Evolutionary conservation across 2,888 invertebrate species (phyloP), one percentile per base, ranked within the genome.

Genomic region (Hemithea aestivaria): DNA sequence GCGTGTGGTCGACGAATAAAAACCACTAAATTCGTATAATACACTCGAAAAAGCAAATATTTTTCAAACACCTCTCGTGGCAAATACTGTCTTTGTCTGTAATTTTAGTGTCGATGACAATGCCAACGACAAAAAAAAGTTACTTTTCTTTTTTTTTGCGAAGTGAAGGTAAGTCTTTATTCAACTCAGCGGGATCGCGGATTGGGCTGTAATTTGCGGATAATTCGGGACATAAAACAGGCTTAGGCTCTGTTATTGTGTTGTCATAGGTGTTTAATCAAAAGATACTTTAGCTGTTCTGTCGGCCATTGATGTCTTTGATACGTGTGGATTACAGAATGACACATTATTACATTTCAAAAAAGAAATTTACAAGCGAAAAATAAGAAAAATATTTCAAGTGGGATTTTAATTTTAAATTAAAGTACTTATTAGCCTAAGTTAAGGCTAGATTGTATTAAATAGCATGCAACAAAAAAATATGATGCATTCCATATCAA

Each of bases 81-180:
- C 63, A 71, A 73, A 76, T 71, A 76, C 38, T 27, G 77, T 72
- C 74, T 70, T 80, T 77, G 81, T 80, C 61, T 56, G 73, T 75
- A 78, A 83, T 81, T 80, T 82, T 48, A 73, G 76, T 81, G 69
- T 78, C 77, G 75, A 72, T 85, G 80, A 85, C 87, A 85, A 84
- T 54, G 31, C 40, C 43, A 25, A 36, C 35, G 28, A 33, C n/a
- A n/a, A n/a, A n/a, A n/a, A n/a, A n/a, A n/a, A n/a, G n/a, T 36
- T 35, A 27, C 35, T 35, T 41, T 28, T 37, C 29, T 35, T 34
- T 16, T 20, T 21, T 39, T 35, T 16, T 27, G 16, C 22, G 11
- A 16, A 25, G 11, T 30, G 25, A 41, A 45, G 65, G 54, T 53
- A 42, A 28, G 37, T 53, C 62, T 75, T 72, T 76, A 70, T 77